phyloP scores from a whole-genome alignment of 2,888 invertebrate genomes.

The Terebella lapidaria region DNA sequence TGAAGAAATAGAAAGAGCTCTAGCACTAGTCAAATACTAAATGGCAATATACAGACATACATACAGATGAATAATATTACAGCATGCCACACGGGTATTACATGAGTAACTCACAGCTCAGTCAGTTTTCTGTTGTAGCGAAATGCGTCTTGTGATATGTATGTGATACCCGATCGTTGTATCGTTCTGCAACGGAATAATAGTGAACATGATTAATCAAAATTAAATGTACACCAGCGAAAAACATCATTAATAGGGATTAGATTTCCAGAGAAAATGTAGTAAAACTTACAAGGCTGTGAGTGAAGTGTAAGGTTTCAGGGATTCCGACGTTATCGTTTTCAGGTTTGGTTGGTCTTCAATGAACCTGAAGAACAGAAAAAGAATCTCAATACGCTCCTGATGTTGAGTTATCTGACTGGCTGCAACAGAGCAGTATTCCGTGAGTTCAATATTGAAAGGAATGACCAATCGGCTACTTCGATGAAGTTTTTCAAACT shows the following conservation, averaged over 20 bases:
- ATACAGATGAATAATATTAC: not conserved
- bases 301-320: not conserved
- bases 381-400: no score
- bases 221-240: not conserved
- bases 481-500: no score
- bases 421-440: no score
- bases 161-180: not conserved
- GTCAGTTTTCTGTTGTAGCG: not conserved
- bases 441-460: no score
- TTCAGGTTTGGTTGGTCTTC: not conserved
- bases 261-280: not conserved
- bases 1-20: not conserved
- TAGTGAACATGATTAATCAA: no score
- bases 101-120: not conserved
- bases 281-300: not conserved
- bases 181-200: not conserved
- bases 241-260: not conserved
- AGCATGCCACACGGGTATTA: not conserved
- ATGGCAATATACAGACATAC: not conserved
- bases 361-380: not conserved
- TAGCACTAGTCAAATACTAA: no score
- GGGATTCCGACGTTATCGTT: not conserved
- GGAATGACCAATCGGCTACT: no score
- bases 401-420: no score
- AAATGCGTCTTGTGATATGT: not conserved